Base-by-base conservation (phyloP, 2,888 invertebrate genomes). In the Drosophila suboccidentalis region DNA sequence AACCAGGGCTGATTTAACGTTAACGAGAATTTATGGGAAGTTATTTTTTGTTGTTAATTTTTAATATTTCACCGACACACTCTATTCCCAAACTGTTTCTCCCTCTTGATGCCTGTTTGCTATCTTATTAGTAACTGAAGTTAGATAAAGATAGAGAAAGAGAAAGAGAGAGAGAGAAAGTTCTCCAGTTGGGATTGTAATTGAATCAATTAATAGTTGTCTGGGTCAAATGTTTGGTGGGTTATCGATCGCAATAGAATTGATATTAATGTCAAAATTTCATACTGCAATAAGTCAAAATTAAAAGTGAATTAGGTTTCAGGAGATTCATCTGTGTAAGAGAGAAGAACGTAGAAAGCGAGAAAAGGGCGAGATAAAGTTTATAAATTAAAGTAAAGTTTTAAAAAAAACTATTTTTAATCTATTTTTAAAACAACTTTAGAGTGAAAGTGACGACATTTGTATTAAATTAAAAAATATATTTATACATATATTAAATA, bases 1-100 rank as follows among this genome's bases (percentile, higher is more conserved):
- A 38, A 36, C 50, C 39, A 41, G 50, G 17, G 58, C 49, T 58
- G 58, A 46, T 58, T 46, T 58, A 73, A 55, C 64, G 79, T 80
- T 89, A 87, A 87, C 89, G 87, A 87, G 89, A 87, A 87, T 89
- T 87, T 87, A 87, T 87, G 87, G 89, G 89, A 89, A 87, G 87
- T 85, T 85, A 87, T 89, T 76, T 81, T 84, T 88, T 73, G 79
- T 82, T 77, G 84, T 87, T 88, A 78, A 88, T 87, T 87, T 88
- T 80, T 79, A 87, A 88, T 86, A 85, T 81, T 81, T 84, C 64
- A 54, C 68, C 54, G 73, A 73, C 75, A 76, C 39, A 43, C 57
- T 43, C 49, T 36, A 2, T 41, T 51, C 11, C 29, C 51, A 34
- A 39, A 41, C 13, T 46, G 50, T 58, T 58, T n/a, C 46, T 50